Evolutionary conservation across 2,888 invertebrate genomes (phyloP).

Genomic region (Nephrotoma flavescens): DNA sequence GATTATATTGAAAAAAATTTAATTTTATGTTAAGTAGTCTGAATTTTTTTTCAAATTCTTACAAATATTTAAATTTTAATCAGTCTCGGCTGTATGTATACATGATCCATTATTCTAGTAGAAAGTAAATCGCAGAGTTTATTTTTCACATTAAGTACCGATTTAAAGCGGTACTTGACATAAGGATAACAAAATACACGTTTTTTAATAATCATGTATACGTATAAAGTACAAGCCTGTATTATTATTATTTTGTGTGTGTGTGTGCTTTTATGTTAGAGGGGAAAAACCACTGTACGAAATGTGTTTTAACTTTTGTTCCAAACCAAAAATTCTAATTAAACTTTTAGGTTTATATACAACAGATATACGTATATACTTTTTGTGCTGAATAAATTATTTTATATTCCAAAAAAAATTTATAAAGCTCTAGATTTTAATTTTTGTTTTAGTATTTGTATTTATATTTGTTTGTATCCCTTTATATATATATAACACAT

Average conservation of each 20-base stretch:
- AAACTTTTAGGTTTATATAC: neutral
- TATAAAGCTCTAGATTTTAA: neutral
- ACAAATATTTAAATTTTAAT: no score
- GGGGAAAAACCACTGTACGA: neutral
- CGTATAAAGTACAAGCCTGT: neutral
- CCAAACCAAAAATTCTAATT: neutral
- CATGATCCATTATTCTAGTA: no score
- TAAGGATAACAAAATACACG: no score
- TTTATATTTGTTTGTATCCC: neutral
- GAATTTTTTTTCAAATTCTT: no score
- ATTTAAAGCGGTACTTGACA: no score
- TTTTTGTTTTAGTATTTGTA: neutral
- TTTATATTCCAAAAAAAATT: neutral
- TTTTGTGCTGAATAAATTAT: neutral
- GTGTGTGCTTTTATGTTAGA: neutral
- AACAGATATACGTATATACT: neutral
- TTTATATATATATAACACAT: neutral
- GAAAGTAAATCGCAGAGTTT: no score
- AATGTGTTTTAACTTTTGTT: neutral
- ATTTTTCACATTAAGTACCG: no score
- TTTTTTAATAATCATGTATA: no score
- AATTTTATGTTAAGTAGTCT: no score
- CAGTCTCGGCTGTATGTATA: no score
- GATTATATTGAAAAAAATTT: no score
- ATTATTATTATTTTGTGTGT: no score